Evolutionary conservation across 2,888 invertebrate species (phyloP), one percentile per base, ranked within the genome.

Genomic region (Melanostoma scalare): DNA sequence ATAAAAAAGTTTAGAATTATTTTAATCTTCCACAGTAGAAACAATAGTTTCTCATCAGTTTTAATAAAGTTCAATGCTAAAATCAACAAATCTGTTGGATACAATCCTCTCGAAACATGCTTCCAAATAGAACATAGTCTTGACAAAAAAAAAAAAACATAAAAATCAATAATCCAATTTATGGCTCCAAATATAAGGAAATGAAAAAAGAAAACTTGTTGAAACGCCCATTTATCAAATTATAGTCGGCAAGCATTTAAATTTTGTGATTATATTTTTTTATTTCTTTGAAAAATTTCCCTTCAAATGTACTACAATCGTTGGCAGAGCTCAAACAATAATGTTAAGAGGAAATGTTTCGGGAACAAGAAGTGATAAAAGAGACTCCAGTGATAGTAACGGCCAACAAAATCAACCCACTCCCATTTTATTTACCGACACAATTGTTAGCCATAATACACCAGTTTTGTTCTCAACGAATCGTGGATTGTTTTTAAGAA

Each of bases 401-500:
- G 50, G 42, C 8, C 40, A 61, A 33, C 38, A 33, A 30, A 72
- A 40, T 48, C 69, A 74, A 35, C 38, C 74, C 40, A 75, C 30
- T 33, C 79, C 84, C 4, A 55, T 84, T 75, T 68, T 38, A 46
- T 85, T 85, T 74, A 84, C 75, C n/a, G 42, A 86, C 4, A 84
- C 81, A 36, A 58, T 86, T 53, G 81, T 86, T 86, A 63, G 88
- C 87, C 88, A 86, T 46, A 86, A 87, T 33, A 90, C 90, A n/a
- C 90, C 90, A 31, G 88, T 91, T 5, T 79, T 90, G 3, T 90
- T 88, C 71, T 90, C 90, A 10, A 91, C 90, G 35, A 90, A 89
- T 81, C 88, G 91, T 10, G 90, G 90, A 0, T 85, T 90, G 8
- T 89, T 89, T 58, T 74, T 90, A 53, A 87, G 90, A 30, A 84